Percentiles rank a stretch among this genome's conserved stretches.
phyloP scores from a whole-genome alignment of 2,888 invertebrate genomes.

The Erpobdella octoculata region DNA sequence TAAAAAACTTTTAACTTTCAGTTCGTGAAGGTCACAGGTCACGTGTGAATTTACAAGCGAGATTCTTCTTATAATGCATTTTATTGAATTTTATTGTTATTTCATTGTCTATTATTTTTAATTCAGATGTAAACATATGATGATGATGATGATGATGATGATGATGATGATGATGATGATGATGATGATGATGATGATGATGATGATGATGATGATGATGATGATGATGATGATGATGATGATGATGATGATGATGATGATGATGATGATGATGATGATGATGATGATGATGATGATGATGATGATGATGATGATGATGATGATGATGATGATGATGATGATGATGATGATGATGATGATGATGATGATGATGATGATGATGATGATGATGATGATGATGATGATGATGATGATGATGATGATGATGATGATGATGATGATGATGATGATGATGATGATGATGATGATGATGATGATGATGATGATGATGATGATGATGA shows the following conservation, averaged over 20 bases:
- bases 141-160: conserved; percentile 26
- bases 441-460: not conserved
- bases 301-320: not conserved
- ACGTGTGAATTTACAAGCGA: too few relatives aligned
- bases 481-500: not conserved
- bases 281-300: not conserved
- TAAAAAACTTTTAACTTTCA: too few relatives aligned
- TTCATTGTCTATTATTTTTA: not conserved
- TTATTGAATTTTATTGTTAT: not conserved
- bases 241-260: not conserved
- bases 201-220: conserved; percentile 21
- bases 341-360: not conserved
- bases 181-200: conserved; percentile 25
- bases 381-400: not conserved
- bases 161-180: conserved; percentile 27
- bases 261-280: not conserved
- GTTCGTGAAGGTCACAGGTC: too few relatives aligned
- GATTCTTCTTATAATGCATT: too few relatives aligned
- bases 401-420: not conserved
- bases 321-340: not conserved
- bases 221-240: conserved; percentile 22
- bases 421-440: not conserved
- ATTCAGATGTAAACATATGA: too few relatives aligned
- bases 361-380: conserved; percentile 14
- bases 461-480: not conserved